Conservation (phyloP, 2,797 vertebrate species). For the Chiloscyllium punctatum region DNA sequence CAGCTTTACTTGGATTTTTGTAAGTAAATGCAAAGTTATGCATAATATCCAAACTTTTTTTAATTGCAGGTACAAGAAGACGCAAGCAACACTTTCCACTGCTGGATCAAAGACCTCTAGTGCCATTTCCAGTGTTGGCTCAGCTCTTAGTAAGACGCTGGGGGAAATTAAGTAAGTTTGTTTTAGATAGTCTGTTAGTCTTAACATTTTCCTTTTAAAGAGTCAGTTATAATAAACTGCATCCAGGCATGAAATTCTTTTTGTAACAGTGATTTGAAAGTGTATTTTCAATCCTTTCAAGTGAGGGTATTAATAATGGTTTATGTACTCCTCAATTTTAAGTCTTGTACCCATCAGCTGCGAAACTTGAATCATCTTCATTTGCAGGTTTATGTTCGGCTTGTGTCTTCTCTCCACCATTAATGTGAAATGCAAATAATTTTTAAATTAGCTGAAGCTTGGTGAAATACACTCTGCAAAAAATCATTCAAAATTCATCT, state of each 20-base stretch:
- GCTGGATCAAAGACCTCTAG: conserved; percentile 88
- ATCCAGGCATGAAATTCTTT: neutral
- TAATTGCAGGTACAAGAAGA: conserved; percentile 83
- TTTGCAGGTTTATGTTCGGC: neutral
- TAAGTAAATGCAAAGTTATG: neutral
- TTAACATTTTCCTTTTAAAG: too few relatives aligned
- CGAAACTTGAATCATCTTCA: neutral
- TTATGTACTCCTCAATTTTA: neutral
- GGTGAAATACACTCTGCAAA: neutral
- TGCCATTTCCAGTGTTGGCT: conserved; percentile 77
- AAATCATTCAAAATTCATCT: neutral
- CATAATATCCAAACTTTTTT: conserved; percentile 1
- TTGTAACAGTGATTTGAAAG: neutral
- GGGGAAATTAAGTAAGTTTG: conserved; percentile 86
- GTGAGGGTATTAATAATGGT: neutral
- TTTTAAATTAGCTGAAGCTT: neutral
- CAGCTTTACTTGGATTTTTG: neutral
- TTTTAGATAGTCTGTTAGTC: neutral
- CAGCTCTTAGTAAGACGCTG: conserved; percentile 76
- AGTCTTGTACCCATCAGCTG: neutral
- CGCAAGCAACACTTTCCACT: conserved; percentile 88
- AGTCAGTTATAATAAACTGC: too few relatives aligned
- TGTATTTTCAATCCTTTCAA: neutral
- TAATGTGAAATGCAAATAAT: neutral
- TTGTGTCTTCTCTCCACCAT: neutral